phyloP scores from a whole-genome alignment of 1,140 invertebrate genomes.

The Ganaspis sp. region DNA sequence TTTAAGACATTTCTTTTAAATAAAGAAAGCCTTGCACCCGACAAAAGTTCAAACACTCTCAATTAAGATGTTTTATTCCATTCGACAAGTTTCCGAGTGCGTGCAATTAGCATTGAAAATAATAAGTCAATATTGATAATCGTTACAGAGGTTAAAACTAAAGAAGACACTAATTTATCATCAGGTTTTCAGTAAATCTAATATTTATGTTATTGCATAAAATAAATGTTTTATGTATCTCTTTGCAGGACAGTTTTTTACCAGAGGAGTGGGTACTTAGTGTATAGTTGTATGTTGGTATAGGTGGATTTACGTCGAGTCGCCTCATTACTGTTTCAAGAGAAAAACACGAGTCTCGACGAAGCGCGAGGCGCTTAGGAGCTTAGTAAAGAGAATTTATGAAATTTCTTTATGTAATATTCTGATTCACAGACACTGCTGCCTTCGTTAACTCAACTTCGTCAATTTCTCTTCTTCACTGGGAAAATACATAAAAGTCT shows the following conservation, averaged over 20 bases:
- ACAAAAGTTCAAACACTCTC: too few species aligned
- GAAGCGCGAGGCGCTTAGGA: conserved; percentile 68
- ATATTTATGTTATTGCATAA: neutral
- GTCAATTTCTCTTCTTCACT: conserved; percentile 61
- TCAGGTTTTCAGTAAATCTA: neutral
- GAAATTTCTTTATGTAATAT: conserved; percentile 76
- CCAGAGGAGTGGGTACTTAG: neutral
- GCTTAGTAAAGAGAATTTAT: conserved; percentile 75
- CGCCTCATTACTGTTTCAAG: conserved; percentile 71
- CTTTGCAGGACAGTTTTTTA: conserved; percentile 7
- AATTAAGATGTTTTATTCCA: too few species aligned
- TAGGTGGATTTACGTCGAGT: conserved; percentile 63
- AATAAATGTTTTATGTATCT: neutral
- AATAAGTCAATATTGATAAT: neutral
- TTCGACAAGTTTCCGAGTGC: too few species aligned
- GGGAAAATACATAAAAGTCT: neutral
- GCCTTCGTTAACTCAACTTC: conserved; percentile 59
- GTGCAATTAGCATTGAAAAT: too few species aligned
- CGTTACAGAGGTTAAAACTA: neutral
- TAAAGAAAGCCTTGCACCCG: too few species aligned
- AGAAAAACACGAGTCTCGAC: conserved; percentile 69
- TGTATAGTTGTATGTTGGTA: conserved; percentile 30
- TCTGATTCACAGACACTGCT: conserved; percentile 67
- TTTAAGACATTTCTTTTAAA: too few species aligned
- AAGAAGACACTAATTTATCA: neutral